Base-by-base conservation (phyloP, 2,888 invertebrate species). In the Strigamia transsilvanica region DNA sequence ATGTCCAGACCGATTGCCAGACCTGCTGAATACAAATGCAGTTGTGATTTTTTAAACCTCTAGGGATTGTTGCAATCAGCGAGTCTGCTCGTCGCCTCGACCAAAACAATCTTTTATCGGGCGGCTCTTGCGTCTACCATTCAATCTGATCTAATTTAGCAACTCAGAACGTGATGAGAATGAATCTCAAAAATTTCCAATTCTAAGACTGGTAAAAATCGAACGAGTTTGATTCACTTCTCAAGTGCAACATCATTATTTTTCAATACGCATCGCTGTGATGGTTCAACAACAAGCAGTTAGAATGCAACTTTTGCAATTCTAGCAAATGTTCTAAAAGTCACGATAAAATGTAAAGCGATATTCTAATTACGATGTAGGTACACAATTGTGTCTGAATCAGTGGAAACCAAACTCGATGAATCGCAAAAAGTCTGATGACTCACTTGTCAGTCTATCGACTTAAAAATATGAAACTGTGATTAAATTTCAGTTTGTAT, bases 81-180 rank as follows among this genome's bases (percentile, higher is more conserved):
- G 73, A 73, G 73, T 73, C 73, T 73, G 73, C 73, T 15, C 73
- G 73, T 73, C 73, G 73, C 73, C 73, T 73, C 73, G 73, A 73
- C 73, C 73, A 73, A 73, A 73, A 73, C 73, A 73, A 73, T 73
- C 73, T 73, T 73, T 73, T 27, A 73, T 73, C 73, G 73, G 73
- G 27, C 32, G 32, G 32, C 73, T 73, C 73, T 73, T 73, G 73
- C 73, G 27, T 73, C 73, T 32, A 73, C 32, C 73, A 32, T 73
- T 73, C 73, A 73, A 73, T 73, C 73, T 73, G 73, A 73, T 73
- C 73, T 73, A 73, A 73, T 73, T 73, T 73, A 32, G 73, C 73
- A 73, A 73, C 73, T 73, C 73, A 73, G n/a, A 73, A 73, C 73
- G 73, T 73, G 73, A 73, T 73, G 27, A 12, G 73, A 73, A 73